phyloP scores from a whole-genome alignment of 1,140 invertebrate genomes.

The Drosophila littoralis region DNA sequence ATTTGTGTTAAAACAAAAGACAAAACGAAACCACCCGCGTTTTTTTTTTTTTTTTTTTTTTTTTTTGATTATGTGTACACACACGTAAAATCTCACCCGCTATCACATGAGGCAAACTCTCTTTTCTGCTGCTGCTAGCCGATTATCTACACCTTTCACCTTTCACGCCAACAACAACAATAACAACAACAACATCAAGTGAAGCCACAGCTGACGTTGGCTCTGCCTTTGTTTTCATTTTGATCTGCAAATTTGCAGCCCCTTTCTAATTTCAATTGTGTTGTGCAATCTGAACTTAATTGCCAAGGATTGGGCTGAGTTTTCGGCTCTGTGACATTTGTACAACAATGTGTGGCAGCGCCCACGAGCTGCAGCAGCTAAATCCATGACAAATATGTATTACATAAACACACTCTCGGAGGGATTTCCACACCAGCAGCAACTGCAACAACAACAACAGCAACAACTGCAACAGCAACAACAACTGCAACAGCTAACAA shows the following conservation, averaged over 20 bases:
- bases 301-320: constrained; percentile 40
- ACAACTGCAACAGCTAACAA: constrained; percentile 30
- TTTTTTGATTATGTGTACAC: constrained; percentile 26
- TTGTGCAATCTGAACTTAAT: constrained; percentile 75
- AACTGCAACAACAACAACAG: constrained; percentile 12
- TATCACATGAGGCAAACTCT: constrained; percentile 72
- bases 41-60: constrained; percentile 33
- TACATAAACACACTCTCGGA: constrained; percentile 57
- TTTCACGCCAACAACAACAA: constrained; percentile 72
- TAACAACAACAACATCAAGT: constrained; percentile 15
- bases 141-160: constrained; percentile 82
- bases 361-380: constrained; percentile 37
- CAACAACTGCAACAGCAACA: constrained; percentile 17
- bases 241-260: constrained; percentile 61
- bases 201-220: constrained; percentile 35
- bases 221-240: constrained; percentile 71
- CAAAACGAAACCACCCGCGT: constrained; percentile 78
- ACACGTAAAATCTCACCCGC: constrained; percentile 64
- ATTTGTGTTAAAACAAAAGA: constrained; percentile 71
- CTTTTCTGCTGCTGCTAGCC: constrained; percentile 59
- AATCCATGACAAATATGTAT: constrained; percentile 54
- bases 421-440: constrained; percentile 57
- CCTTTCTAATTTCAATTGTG: constrained; percentile 82
- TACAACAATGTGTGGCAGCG: constrained; percentile 31
- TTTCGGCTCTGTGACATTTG: constrained; percentile 21